A percentile compares a stretch with the other conserved stretches of the same genome.
phyloP scores from a whole-genome alignment of 1,140 invertebrate genomes.

The Augochlora pura region DNA sequence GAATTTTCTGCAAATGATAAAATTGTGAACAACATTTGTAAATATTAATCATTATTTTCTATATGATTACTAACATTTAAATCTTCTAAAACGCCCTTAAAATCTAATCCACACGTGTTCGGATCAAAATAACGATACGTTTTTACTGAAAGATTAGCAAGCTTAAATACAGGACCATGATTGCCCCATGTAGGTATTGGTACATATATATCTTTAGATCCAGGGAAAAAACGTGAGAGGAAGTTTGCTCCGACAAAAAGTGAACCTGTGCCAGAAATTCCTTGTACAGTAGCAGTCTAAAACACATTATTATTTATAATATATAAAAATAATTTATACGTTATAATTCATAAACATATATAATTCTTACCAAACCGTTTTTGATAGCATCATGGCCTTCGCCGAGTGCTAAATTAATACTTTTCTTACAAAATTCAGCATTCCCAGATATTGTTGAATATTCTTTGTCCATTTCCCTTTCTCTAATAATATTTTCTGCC shows the following conservation, averaged over 20 bases:
- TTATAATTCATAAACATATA: neutral
- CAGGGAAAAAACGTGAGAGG: conserved; percentile 91
- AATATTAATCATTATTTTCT: conserved; percentile 10
- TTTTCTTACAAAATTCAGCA: conserved; percentile 89
- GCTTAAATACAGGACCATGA: conserved; percentile 96
- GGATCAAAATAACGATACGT: conserved; percentile 98
- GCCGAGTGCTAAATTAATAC: conserved; percentile 94
- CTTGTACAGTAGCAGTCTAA: conserved; percentile 90
- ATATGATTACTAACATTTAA: conserved; percentile 86
- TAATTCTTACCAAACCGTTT: conserved; percentile 86
- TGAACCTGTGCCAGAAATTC: conserved; percentile 98
- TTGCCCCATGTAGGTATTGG: conserved; percentile 99
- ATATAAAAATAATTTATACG: conserved; percentile 7
- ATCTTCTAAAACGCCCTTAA: conserved; percentile 94
- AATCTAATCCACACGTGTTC: conserved; percentile 97
- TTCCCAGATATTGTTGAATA: conserved; percentile 96
- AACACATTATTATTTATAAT: conserved; percentile 20
- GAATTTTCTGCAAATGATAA: conserved; percentile 89
- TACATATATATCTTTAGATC: conserved; percentile 93
- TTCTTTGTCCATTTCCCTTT: conserved; percentile 94
- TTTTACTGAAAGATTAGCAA: conserved; percentile 92
- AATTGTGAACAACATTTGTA: conserved; percentile 25
- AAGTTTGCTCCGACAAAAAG: conserved; percentile 95
- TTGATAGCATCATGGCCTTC: conserved; percentile 87
- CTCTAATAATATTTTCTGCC: conserved; percentile 89